A percentile compares a stretch with the other conserved stretches of the same genome.
These are phyloP conservation scores for Formica selysi DNA, from an alignment of 1,140 invertebrate genomes.

Conservation along the genomic window DNA sequence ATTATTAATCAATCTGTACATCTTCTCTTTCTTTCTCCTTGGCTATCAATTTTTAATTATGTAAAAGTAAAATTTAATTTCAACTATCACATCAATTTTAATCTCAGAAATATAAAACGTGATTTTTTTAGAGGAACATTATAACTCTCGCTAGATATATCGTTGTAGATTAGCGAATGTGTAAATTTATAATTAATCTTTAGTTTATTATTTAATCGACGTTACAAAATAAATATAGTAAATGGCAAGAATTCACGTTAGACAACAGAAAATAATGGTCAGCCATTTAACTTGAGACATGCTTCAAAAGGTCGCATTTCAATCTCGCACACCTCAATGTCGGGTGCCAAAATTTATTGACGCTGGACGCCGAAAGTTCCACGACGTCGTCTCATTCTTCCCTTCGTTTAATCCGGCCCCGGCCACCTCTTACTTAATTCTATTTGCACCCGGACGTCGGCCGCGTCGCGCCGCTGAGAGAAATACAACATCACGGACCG, in stretches of 20 bases:
- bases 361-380: slow-evolving; percentile 14
- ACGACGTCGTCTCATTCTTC: slow-evolving; percentile 36
- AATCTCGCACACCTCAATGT: background rate
- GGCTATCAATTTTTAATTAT: background rate
- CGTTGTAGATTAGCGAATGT: background rate
- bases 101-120: background rate
- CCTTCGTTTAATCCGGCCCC: slow-evolving; percentile 39
- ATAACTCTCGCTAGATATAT: background rate
- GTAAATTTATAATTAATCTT: background rate
- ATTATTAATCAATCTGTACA: background rate
- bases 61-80: background rate
- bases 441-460: slow-evolving; percentile 39
- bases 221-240: background rate
- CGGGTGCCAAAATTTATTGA: background rate
- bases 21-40: background rate
- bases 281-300: background rate
- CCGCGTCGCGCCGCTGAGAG: slow-evolving; percentile 29
- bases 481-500: slow-evolving; percentile 58
- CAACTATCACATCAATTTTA: background rate
- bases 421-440: slow-evolving; percentile 63
- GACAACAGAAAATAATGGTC: background rate
- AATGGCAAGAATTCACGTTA: background rate
- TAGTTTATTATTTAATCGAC: background rate
- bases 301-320: background rate
- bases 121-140: background rate